Conservation (phyloP, 2,888 invertebrate species). For the Biston betularia region DNA sequence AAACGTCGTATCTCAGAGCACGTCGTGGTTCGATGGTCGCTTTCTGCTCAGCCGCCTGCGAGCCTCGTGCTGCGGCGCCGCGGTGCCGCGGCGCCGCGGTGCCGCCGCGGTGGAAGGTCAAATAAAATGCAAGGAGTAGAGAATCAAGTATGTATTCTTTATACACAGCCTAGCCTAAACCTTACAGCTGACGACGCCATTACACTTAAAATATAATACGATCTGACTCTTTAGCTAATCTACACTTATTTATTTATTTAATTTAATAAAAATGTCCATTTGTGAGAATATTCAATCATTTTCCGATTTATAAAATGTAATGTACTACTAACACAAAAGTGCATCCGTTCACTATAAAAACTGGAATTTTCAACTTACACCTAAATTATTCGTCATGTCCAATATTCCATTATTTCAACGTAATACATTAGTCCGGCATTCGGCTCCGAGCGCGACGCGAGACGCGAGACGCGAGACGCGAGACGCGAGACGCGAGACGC, state of each 20-base stretch:
- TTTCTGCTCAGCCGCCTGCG: too few relatives aligned
- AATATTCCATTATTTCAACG: constrained; percentile 51
- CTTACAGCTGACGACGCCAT: constrained; percentile 71
- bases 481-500: too few relatives aligned
- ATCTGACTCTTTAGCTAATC: constrained; percentile 77
- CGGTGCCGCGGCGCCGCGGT: too few relatives aligned
- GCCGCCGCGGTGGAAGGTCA: background rate
- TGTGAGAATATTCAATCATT: constrained; percentile 69
- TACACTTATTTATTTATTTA: constrained; percentile 64
- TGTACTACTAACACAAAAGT: constrained; percentile 68
- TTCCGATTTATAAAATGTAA: constrained; percentile 68
- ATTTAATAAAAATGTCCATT: constrained; percentile 72
- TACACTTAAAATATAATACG: constrained; percentile 83
- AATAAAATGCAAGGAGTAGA: constrained; percentile 58
- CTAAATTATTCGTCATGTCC: constrained; percentile 53
- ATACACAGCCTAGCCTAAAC: constrained; percentile 79
- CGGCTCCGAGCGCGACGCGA: too few relatives aligned
- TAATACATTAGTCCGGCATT: constrained; percentile 37
- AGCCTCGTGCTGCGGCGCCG: too few relatives aligned
- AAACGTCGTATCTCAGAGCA: too few relatives aligned
- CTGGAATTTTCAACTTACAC: constrained; percentile 67
- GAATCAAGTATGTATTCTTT: constrained; percentile 78
- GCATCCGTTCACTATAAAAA: constrained; percentile 63
- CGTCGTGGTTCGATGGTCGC: too few relatives aligned
- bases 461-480: too few relatives aligned